Evolutionary conservation across 2,113 vertebrate genomes (phyloP), one percentile per base, ranked within the genome.

Genomic region (Cryptomyrus ogoouensis): DNA sequence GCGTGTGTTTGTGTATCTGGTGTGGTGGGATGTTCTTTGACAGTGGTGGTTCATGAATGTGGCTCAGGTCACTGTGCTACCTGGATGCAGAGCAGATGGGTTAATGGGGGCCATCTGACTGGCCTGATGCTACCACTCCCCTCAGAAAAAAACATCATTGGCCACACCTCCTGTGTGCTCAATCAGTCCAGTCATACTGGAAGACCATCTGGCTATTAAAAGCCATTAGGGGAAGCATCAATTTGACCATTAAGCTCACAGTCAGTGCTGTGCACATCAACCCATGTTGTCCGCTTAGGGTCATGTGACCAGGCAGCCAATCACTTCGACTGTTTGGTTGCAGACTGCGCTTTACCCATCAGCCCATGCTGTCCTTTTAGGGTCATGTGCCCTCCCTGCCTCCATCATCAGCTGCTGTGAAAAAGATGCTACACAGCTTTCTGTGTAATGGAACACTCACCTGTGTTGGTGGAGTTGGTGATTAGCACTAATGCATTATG

Each of bases 161-260:
- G n/a, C n/a, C 31, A 15, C 66, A 50, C 89, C 88, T 88, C 56
- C 80, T 53, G 88, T 77, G 62, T 62, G 53, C 46, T 58, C 89
- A 91, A 91, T 90, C 62, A 90, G 35, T 83, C 84, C 53, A 47
- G 35, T 88, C 87, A 83, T 86, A 87, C 66, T 90, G 90, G 83
- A 89, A 52, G 44, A 62, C 90, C 90, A 91, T 88, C 88, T 90
- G 89, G 88, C 53, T n/a, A 52, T 84, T 90, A 27, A 19, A 89
- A 88, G 77, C 90, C 90, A 80, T 77, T 50, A 83, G 91, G 56
- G 84, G 46, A 91, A 88, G 89, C 91, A 85, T 90, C 52, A 70
- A 58, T 88, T 88, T 42, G 21, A 50, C 42, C 31, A 44, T 77
- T 77, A 39, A 17, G 31, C 70, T 77, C 88, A 27, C 15, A 58